phyloP scores from a whole-genome alignment of 2,113 vertebrate genomes.

The Synchiropus splendidus region DNA sequence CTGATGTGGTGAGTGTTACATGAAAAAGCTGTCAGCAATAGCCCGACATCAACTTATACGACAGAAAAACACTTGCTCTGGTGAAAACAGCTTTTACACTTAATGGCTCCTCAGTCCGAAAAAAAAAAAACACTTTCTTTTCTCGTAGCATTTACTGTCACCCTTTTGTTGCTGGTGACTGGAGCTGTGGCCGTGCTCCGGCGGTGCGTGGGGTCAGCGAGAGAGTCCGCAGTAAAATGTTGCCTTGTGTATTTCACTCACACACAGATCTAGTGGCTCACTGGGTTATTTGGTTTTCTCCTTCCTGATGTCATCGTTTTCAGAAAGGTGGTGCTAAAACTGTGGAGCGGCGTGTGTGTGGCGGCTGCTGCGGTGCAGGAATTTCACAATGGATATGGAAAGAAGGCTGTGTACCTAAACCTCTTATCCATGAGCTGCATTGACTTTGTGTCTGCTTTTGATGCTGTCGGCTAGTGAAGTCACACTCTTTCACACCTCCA shows the following conservation, averaged over 20 bases:
- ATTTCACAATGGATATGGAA: constrained; percentile 11
- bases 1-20: too few species aligned
- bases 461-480: constrained; percentile 3
- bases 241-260: constrained; percentile 50
- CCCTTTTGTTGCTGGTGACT: constrained; percentile 51
- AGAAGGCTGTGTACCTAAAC: constrained; percentile 11
- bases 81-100: constrained; percentile 47
- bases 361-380: constrained; percentile 2
- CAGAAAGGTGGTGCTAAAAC: constrained; percentile 35
- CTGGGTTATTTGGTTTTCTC: constrained; percentile 41
- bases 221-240: constrained; percentile 47
- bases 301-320: constrained; percentile 35
- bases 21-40: too few species aligned
- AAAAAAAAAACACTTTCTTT: constrained; percentile 53
- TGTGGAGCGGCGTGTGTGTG: constrained; percentile 15
- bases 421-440: constrained; percentile 16
- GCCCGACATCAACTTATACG: too few species aligned
- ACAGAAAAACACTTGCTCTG: too few species aligned
- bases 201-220: constrained; percentile 37
- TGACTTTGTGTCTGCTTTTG: constrained; percentile 13
- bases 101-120: constrained; percentile 64
- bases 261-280: constrained; percentile 43
- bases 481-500: constrained; percentile 10
- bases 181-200: constrained; percentile 43
- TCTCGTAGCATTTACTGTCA: constrained; percentile 53